phyloP scores from a whole-genome alignment of 2,797 vertebrate genomes.

The Ptychadena robeensis region DNA sequence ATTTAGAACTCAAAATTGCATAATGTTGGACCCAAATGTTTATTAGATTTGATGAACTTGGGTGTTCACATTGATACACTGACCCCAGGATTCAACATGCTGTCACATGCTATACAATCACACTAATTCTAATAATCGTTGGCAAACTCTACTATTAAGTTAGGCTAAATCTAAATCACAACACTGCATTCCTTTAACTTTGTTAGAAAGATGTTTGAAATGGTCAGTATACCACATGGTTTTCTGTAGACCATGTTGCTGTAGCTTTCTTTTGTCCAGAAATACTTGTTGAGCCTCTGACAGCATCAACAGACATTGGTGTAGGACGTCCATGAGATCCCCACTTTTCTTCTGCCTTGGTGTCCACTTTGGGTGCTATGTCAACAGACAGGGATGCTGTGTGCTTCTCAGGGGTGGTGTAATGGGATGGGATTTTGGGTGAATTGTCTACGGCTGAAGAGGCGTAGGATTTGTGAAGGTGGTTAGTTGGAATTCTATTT shows the following conservation, averaged over 20 bases:
- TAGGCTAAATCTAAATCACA: constrained; percentile 58
- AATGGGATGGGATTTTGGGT: constrained; percentile 67
- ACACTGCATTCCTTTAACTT: constrained; percentile 58
- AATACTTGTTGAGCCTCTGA: constrained; percentile 74
- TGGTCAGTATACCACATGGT: constrained; percentile 75
- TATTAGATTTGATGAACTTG: neutral
- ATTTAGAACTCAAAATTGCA: neutral
- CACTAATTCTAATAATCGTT: constrained; percentile 37
- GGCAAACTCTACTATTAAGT: constrained; percentile 28
- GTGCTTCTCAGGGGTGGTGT: constrained; percentile 73
- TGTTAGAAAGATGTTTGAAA: constrained; percentile 68
- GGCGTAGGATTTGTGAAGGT: constrained; percentile 65
- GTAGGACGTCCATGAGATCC: constrained; percentile 75
- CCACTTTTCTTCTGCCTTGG: constrained; percentile 69
- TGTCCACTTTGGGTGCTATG: constrained; percentile 74
- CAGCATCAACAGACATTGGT: constrained; percentile 73
- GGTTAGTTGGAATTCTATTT: constrained; percentile 68
- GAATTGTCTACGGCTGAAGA: constrained; percentile 64
- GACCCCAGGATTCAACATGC: constrained; percentile 18
- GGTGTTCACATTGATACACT: constrained; percentile 44
- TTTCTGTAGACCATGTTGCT: constrained; percentile 74
- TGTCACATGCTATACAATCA: constrained; percentile 26
- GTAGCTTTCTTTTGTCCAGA: constrained; percentile 72
- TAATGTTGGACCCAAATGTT: neutral
- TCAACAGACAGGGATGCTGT: constrained; percentile 83